phyloP scores from a whole-genome alignment of 2,888 invertebrate genomes.

The Lepidocyrtoides sp. region DNA sequence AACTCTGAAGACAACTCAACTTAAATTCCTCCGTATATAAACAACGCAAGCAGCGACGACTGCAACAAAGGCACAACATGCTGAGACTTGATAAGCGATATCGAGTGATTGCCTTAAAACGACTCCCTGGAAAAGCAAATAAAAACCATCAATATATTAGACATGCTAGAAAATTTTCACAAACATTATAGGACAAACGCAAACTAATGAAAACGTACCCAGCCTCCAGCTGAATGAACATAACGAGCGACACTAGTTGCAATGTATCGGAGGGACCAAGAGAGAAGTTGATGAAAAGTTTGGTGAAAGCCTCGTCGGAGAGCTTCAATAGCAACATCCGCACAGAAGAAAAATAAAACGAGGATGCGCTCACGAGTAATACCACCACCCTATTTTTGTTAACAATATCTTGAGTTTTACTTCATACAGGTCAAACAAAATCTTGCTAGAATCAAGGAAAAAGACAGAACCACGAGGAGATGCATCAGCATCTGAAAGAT shows the following conservation, averaged over 20 bases:
- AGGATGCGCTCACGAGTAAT: slow-evolving; percentile 88
- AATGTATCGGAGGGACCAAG: slow-evolving; percentile 89
- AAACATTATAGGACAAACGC: not conserved
- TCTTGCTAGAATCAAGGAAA: slow-evolving; percentile 8
- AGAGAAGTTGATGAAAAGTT: slow-evolving; percentile 88
- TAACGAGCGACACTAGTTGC: slow-evolving; percentile 88
- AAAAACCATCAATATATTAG: slow-evolving; percentile 13
- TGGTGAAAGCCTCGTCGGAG: slow-evolving; percentile 87
- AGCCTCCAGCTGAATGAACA: slow-evolving; percentile 89
- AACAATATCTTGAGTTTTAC: slow-evolving; percentile 31
- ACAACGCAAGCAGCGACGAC: slow-evolving; percentile 82
- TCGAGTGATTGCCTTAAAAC: slow-evolving; percentile 83
- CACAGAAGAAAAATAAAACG: slow-evolving; percentile 89
- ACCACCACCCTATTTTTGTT: slow-evolving; percentile 87
- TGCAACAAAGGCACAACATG: slow-evolving; percentile 82
- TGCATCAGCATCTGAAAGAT: slow-evolving; percentile 36
- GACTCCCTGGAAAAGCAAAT: slow-evolving; percentile 72
- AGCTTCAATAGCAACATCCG: slow-evolving; percentile 88
- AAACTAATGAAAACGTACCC: slow-evolving; percentile 87
- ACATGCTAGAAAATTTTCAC: no score
- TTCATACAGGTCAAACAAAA: slow-evolving; percentile 27
- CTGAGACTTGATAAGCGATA: slow-evolving; percentile 81
- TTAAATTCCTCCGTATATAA: slow-evolving; percentile 81
- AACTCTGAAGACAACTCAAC: slow-evolving; percentile 31
- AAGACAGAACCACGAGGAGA: slow-evolving; percentile 42